phyloP scores from a whole-genome alignment of 2,888 invertebrate species.

The Orthonevra nobilis region DNA sequence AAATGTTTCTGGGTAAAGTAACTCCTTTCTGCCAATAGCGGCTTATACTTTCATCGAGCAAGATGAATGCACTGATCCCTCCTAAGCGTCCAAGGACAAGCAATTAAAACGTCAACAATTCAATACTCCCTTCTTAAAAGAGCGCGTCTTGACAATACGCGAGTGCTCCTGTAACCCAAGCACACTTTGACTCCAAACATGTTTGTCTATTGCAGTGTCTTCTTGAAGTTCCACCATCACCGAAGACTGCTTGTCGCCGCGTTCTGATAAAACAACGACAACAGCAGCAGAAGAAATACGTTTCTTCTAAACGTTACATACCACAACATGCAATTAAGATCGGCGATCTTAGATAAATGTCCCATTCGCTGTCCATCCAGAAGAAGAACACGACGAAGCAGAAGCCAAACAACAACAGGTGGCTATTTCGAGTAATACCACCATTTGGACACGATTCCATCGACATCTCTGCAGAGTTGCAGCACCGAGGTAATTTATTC shows the following conservation, averaged over 20 bases:
- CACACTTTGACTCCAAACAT: no score
- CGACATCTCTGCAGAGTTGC: slow-evolving; percentile 9
- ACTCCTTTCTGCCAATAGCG: no score
- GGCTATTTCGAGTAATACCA: slow-evolving; percentile 17
- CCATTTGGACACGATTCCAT: slow-evolving; percentile 25
- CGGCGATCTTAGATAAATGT: slow-evolving; percentile 54
- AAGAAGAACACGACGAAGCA: neutral
- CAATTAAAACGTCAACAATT: no score
- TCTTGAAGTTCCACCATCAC: neutral
- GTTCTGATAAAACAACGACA: neutral
- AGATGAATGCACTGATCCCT: no score
- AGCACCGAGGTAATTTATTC: slow-evolving; percentile 67
- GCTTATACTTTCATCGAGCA: no score
- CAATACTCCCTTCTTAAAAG: no score
- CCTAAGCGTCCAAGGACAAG: no score
- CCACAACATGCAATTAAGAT: slow-evolving; percentile 64
- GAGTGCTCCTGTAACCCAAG: no score
- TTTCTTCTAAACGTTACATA: slow-evolving; percentile 21
- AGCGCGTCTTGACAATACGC: no score
- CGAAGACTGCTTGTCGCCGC: slow-evolving; percentile 56
- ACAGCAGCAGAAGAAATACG: neutral
- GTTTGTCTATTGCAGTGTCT: no score
- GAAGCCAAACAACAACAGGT: slow-evolving; percentile 53
- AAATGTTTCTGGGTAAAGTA: no score
- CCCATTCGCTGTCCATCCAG: slow-evolving; percentile 27